Evolutionary conservation across 2,888 invertebrate genomes (phyloP).

Genomic region (Agrochola macilenta): DNA sequence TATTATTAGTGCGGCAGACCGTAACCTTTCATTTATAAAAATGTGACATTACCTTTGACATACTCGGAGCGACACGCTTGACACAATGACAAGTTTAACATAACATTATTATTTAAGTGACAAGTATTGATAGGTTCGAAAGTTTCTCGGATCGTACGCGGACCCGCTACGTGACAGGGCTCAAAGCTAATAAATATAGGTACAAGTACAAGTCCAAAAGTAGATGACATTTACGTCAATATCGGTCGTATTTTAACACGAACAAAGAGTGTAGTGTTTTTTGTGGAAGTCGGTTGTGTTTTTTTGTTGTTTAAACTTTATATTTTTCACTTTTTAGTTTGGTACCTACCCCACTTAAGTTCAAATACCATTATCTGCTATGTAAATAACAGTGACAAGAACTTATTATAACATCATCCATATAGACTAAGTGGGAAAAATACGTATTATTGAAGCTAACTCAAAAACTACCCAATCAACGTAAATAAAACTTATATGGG

Average conservation of each 20-base stretch:
- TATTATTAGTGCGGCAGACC: background rate
- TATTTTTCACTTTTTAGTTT: too few relatives aligned
- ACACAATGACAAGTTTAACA: conserved; percentile 12
- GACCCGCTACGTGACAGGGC: background rate
- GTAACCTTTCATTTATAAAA: background rate
- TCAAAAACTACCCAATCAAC: too few relatives aligned
- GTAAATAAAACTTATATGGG: too few relatives aligned
- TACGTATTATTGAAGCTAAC: too few relatives aligned
- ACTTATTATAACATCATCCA: too few relatives aligned
- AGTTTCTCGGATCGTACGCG: background rate
- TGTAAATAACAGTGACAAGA: too few relatives aligned
- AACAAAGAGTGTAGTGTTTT: too few relatives aligned
- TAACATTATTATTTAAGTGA: conserved; percentile 21
- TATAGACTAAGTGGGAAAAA: too few relatives aligned
- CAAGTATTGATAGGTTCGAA: conserved; percentile 22
- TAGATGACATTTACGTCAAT: background rate
- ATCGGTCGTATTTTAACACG: background rate
- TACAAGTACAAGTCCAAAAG: background rate
- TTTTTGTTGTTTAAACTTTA: too few relatives aligned
- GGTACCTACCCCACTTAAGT: too few relatives aligned
- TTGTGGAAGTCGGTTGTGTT: too few relatives aligned
- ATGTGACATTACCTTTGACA: conserved; percentile 2
- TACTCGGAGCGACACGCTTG: background rate
- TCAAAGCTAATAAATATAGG: background rate
- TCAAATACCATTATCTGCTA: too few relatives aligned